phyloP scores from a whole-genome alignment of 2,888 invertebrate genomes.

The Drosophila affinis region DNA sequence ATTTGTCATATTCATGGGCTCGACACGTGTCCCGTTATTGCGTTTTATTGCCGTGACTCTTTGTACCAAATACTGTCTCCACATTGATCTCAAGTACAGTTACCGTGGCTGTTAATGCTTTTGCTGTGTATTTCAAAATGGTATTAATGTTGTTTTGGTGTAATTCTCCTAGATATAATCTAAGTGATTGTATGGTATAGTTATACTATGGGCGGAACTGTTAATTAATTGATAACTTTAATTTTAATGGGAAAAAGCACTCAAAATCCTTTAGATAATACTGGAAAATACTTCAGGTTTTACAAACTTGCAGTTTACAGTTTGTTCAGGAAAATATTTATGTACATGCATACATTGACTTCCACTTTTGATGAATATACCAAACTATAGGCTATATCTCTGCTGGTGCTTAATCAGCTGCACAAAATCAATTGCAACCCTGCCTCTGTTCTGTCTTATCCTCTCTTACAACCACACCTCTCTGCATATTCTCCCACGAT shows the following conservation, averaged over 20 bases:
- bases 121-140: not conserved
- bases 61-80: constrained; percentile 5
- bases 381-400: not conserved
- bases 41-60: constrained; percentile 52
- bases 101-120: constrained; percentile 17
- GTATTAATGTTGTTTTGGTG: not conserved
- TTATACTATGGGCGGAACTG: not conserved
- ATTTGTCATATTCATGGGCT: constrained; percentile 46
- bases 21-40: constrained; percentile 61
- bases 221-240: not conserved
- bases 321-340: no score
- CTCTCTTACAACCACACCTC: not conserved
- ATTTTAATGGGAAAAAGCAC: no score
- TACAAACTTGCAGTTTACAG: no score
- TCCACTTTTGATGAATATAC: no score
- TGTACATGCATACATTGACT: no score
- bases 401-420: not conserved
- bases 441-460: no score
- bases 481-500: constrained; percentile 7
- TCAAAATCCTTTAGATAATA: no score
- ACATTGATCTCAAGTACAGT: constrained; percentile 28
- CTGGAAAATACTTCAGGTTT: no score
- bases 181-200: not conserved
- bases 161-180: not conserved
- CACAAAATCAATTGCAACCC: not conserved